phyloP scores from a whole-genome alignment of 2,113 vertebrate species.

The Bos taurus region ARS-UCD2.0 NC_037336.1:103249001-103249500 shows the following conservation, averaged over 20 bases:
- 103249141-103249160: too few relatives aligned
- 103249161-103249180: too few relatives aligned
- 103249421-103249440: background rate
- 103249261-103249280: too few relatives aligned
- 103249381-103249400: background rate
- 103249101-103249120: too few relatives aligned
- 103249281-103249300: too few relatives aligned
- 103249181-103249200: too few relatives aligned
- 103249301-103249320: background rate
- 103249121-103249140: too few relatives aligned
- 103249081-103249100: too few relatives aligned
- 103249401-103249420: background rate
- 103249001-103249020: background rate
- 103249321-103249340: background rate
- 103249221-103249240: too few relatives aligned
- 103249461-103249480: background rate
- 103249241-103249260: too few relatives aligned
- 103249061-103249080: too few relatives aligned
- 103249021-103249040: background rate
- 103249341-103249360: background rate
- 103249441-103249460: background rate
- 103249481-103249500: background rate
- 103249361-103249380: background rate
- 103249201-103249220: too few relatives aligned
- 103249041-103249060: background rate